Evolutionary conservation across 2,113 vertebrate genomes (phyloP).

Genomic region (Aphelocoma coerulescens): DNA sequence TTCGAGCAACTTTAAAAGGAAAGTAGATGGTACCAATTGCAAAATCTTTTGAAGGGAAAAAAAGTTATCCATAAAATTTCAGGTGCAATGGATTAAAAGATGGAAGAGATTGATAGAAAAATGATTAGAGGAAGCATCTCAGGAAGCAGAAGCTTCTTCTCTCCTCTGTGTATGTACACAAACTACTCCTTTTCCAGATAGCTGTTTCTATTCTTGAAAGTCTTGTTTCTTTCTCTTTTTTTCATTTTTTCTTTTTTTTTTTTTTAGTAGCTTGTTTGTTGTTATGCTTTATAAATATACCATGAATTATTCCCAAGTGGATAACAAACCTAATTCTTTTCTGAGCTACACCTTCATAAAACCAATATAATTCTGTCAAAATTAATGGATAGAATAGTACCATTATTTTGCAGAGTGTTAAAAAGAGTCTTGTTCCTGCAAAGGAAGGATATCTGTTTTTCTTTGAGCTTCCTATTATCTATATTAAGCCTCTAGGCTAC

Average conservation of each 20-base stretch:
- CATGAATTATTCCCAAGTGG: background rate
- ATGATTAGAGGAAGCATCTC: background rate
- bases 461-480: slow-evolving; percentile 24
- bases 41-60: background rate
- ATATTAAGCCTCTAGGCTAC: slow-evolving; percentile 36
- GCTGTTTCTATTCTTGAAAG: background rate
- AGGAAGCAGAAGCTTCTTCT: background rate
- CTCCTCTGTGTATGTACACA: background rate
- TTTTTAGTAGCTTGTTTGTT: background rate
- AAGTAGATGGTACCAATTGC: background rate
- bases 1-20: background rate
- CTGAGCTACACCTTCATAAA: slow-evolving; percentile 18
- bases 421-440: background rate
- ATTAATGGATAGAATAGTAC: background rate
- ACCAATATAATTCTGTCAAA: background rate
- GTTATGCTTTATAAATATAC: background rate
- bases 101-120: background rate
- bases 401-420: background rate
- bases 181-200: background rate
- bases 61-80: background rate
- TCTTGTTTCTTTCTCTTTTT: background rate
- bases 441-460: background rate
- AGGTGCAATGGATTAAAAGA: background rate
- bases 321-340: slow-evolving; percentile 24
- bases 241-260: background rate